Evolutionary conservation across 2,113 vertebrate genomes (phyloP).

Genomic region (Nothoprocta pentlandii): DNA sequence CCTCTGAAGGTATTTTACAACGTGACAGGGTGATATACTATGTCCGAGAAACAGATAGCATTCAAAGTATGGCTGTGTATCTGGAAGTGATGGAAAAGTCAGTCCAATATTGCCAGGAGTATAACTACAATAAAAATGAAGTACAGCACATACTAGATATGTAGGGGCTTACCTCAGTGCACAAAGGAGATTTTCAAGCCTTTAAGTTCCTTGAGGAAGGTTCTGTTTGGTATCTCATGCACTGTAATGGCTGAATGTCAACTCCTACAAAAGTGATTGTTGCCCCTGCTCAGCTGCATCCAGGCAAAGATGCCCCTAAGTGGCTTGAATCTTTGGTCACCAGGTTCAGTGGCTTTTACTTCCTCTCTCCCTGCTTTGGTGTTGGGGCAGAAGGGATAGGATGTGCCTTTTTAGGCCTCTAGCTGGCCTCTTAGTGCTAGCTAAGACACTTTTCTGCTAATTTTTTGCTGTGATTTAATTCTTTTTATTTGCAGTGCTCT

Average conservation of each 20-base stretch:
- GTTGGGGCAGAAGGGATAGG: not conserved
- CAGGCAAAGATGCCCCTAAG: not conserved
- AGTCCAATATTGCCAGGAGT: not conserved
- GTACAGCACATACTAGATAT: not conserved
- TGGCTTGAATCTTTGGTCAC: not conserved
- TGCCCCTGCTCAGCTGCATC: not conserved
- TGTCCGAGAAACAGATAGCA: not conserved
- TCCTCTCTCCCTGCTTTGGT: not conserved
- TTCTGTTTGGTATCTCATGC: not conserved
- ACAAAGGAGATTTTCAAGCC: not conserved
- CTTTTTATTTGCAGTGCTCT: not conserved
- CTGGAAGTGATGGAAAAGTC: not conserved
- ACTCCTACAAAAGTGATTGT: not conserved
- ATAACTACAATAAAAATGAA: not conserved
- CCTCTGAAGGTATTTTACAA: not conserved
- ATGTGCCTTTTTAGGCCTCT: not conserved
- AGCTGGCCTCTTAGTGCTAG: not conserved
- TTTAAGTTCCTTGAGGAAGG: not conserved
- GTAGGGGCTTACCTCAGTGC: not conserved
- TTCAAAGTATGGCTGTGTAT: not conserved
- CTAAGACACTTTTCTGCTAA: not conserved
- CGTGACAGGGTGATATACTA: not conserved
- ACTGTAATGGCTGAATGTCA: slow-evolving; percentile 4
- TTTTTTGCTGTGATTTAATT: not conserved
- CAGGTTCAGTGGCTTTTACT: too few relatives aligned